Evolutionary conservation across 2,113 vertebrate species (phyloP), one percentile per base, ranked within the genome.

Genomic region (Psilopsiagon aymara): DNA sequence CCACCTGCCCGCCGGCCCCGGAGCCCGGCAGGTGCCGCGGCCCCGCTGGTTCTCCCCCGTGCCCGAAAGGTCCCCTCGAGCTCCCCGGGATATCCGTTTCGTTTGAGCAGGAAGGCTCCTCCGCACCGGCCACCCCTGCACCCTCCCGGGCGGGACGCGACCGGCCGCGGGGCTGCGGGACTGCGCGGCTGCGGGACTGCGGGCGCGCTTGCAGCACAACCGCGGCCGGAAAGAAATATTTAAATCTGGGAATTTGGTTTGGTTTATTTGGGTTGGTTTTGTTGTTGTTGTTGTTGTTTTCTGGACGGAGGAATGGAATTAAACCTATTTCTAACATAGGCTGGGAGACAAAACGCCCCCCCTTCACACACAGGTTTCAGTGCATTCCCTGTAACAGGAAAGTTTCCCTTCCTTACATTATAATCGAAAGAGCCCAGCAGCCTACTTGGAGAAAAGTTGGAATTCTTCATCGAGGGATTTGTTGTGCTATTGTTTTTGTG

Each of bases 401-500:
- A 97, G 95, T 95, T 97, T 95, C 80, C 80, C 89, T 97, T 97
- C 97, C 96, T 96, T 86, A 44, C 68, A 73, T 94, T 96, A 91
- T 96, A 97, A 97, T 94, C 80, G 96, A 96, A 95, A 90, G 23
- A 96, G 76, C 93, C 86, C 85, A 88, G 94, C 96, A 73, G 96
- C 80, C 91, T 94, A 86, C 96, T 96, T 95, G 94, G 91, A 97
- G 95, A 96, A 97, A 98, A 98, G 97, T 97, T 97, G 97, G 97
- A 98, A 98, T 98, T 98, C 98, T 98, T 97, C 95, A 96, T 96
- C 94, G 95, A 97, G 97, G 94, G 94, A 96, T 98, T 98, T 96
- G 96, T 96, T 84, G 96, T 83, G 86, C 98, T 97, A 98, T 98
- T 98, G 98, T 98, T 96, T 98, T 98, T 98, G 98, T 98, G 98